phyloP scores from a whole-genome alignment of 2,113 vertebrate species.

The Cathartes aura region DNA sequence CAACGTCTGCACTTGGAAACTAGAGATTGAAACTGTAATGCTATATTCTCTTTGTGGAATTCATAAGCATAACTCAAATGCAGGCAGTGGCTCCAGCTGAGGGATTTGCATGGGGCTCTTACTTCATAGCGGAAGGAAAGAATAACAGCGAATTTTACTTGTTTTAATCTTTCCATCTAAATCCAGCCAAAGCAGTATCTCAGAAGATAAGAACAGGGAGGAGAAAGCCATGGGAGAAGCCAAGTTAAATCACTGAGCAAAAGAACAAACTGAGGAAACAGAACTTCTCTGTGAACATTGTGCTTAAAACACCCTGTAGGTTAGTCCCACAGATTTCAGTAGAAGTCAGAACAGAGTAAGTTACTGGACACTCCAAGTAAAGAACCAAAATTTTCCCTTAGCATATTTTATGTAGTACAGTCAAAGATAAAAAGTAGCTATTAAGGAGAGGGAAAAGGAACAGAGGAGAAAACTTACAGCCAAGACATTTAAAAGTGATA shows the following conservation, averaged over 20 bases:
- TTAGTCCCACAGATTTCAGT: background rate
- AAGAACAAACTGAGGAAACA: background rate
- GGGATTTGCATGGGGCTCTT: slow-evolving; percentile 20
- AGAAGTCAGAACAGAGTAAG: background rate
- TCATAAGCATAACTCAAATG: slow-evolving; percentile 63
- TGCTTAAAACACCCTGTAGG: background rate
- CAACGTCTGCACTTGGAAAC: slow-evolving; percentile 63
- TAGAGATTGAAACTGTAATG: slow-evolving; percentile 64
- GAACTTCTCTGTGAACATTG: background rate
- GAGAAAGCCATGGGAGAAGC: background rate
- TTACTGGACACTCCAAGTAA: background rate
- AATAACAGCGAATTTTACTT: background rate
- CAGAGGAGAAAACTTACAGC: background rate
- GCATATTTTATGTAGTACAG: background rate
- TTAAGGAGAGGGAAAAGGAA: background rate
- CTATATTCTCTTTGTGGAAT: slow-evolving; percentile 69
- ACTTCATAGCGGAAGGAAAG: slow-evolving; percentile 1
- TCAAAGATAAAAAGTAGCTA: background rate
- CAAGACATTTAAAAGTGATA: background rate
- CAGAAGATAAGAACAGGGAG: background rate
- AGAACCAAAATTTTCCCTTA: background rate
- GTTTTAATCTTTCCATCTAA: background rate
- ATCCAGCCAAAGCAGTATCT: background rate
- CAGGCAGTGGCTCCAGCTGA: slow-evolving; percentile 1
- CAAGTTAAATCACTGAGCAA: background rate